phyloP scores from a whole-genome alignment of 2,888 invertebrate species.

The Melikaiella ostensackeni region DNA sequence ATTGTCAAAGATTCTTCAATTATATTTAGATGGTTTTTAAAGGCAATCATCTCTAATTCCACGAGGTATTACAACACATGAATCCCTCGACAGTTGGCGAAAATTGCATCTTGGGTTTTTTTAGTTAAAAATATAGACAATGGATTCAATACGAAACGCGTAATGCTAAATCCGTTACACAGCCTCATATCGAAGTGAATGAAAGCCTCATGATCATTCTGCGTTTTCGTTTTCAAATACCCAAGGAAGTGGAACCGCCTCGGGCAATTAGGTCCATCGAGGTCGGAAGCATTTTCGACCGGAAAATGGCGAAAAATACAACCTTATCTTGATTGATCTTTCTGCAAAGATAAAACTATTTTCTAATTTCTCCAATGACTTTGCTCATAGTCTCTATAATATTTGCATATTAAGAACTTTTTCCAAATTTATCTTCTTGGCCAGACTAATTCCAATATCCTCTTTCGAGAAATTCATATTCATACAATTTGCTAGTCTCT shows the following conservation, averaged over 20 bases:
- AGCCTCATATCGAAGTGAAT: background rate
- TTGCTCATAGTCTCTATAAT: no score
- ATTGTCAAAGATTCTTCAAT: no score
- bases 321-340: background rate
- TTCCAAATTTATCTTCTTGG: no score
- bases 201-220: constrained; percentile 6
- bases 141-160: background rate
- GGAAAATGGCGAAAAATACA: background rate
- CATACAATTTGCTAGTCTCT: background rate
- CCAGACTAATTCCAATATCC: no score
- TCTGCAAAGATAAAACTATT: background rate
- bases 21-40: no score
- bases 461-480: background rate
- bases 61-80: no score
- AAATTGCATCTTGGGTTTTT: no score
- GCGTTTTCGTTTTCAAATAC: constrained; percentile 20
- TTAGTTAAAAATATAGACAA: background rate
- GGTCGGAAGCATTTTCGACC: constrained; percentile 9
- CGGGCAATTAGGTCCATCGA: constrained; percentile 28
- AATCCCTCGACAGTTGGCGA: no score
- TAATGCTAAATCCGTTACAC: background rate
- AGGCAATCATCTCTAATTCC: no score
- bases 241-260: constrained; percentile 32
- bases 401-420: no score
- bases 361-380: background rate